Evolutionary conservation across 2,113 vertebrate genomes (phyloP).

Genomic region (Petromus typicus): DNA sequence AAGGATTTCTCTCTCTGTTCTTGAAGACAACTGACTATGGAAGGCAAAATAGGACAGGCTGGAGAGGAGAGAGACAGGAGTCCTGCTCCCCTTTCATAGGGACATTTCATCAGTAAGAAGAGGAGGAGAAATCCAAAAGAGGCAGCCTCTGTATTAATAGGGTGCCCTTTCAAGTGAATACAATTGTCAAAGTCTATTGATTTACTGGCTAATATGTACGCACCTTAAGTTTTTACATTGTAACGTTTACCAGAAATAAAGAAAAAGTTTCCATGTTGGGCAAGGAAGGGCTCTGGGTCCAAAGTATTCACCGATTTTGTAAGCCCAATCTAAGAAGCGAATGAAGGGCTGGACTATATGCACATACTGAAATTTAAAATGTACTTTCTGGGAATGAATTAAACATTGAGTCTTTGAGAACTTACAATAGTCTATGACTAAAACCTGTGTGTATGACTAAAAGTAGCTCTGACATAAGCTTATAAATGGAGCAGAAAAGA

Average conservation of each 20-base stretch:
- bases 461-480: background rate
- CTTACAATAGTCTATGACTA: background rate
- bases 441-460: background rate
- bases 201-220: fast-evolving
- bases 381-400: background rate
- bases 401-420: background rate
- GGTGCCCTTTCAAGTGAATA: background rate
- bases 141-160: background rate
- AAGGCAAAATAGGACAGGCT: background rate
- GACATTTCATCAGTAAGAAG: background rate
- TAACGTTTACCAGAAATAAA: background rate
- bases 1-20: background rate
- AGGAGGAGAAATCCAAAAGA: background rate
- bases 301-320: background rate
- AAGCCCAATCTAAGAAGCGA: background rate
- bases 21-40: background rate
- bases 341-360: background rate
- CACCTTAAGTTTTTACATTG: background rate
- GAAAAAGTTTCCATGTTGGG: background rate
- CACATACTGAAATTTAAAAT: background rate
- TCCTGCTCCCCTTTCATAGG: no score
- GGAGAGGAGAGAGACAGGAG: fast-evolving
- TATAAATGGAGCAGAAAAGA: background rate
- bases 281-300: background rate
- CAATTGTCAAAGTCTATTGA: background rate